phyloP scores from a whole-genome alignment of 1,140 invertebrate species.

The Caligus rogercresseyi region DNA sequence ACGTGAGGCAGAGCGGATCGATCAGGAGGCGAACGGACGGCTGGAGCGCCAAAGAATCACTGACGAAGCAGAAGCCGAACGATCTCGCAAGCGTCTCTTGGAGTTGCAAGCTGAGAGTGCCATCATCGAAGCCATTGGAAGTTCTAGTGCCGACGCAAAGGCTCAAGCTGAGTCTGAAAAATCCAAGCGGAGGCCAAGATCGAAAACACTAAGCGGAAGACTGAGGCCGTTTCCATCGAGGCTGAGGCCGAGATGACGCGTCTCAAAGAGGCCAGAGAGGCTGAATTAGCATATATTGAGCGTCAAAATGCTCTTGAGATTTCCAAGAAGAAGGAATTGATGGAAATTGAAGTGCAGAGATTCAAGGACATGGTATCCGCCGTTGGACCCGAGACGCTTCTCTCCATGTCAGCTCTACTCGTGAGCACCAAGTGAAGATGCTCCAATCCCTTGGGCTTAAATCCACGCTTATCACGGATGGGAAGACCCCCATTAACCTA shows the following conservation, averaged over 20 bases:
- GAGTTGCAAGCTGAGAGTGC: slow-evolving; percentile 32
- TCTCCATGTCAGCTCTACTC: slow-evolving; percentile 32
- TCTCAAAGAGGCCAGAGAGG: slow-evolving; percentile 31
- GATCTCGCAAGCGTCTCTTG: slow-evolving; percentile 30
- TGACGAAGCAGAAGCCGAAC: slow-evolving; percentile 35
- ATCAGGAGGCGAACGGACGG: slow-evolving; percentile 35
- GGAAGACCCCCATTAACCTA: slow-evolving; percentile 34
- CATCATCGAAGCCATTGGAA: slow-evolving; percentile 31
- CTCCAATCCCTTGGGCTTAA: slow-evolving; percentile 33
- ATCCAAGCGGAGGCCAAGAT: slow-evolving; percentile 38
- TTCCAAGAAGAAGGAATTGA: slow-evolving; percentile 26
- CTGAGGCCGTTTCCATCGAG: slow-evolving; percentile 34
- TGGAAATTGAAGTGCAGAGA: slow-evolving; percentile 32
- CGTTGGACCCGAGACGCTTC: slow-evolving; percentile 33
- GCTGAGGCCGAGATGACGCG: slow-evolving; percentile 33
- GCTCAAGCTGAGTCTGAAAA: slow-evolving; percentile 33
- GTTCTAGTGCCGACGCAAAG: slow-evolving; percentile 36
- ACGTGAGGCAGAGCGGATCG: slow-evolving; percentile 36
- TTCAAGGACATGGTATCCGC: slow-evolving; percentile 33
- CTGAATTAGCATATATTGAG: slow-evolving; percentile 31
- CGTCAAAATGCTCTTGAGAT: slow-evolving; percentile 35
- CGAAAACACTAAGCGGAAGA: slow-evolving; percentile 34
- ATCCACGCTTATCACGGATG: slow-evolving; percentile 37
- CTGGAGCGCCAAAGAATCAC: slow-evolving; percentile 35
- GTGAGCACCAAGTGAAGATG: slow-evolving; percentile 33